These are phyloP conservation scores for Ceriagrion tenellum DNA, from an alignment of 2,888 invertebrate species.

Conservation along the genomic window DNA sequence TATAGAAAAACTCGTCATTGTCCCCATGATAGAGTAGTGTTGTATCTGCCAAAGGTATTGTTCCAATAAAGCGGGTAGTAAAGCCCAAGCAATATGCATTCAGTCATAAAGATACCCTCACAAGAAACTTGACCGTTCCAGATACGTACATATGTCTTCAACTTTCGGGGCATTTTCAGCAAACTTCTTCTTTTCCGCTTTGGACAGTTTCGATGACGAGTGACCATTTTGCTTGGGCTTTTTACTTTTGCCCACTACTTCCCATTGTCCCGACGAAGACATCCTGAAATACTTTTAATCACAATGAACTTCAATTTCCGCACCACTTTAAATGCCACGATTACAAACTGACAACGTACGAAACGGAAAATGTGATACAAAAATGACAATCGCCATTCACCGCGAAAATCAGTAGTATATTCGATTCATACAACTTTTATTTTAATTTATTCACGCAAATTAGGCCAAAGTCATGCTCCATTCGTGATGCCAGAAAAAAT, in stretches of 20 bases:
- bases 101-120: too few species aligned
- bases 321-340: constrained; percentile 53
- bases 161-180: constrained; percentile 85
- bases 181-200: constrained; percentile 82
- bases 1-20: too few species aligned
- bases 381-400: neutral
- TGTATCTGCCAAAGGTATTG: too few species aligned
- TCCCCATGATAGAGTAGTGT: too few species aligned
- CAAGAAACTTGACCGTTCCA: neutral
- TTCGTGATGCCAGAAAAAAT: too few species aligned
- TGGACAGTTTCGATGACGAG: constrained; percentile 79
- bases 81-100: too few species aligned
- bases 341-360: constrained; percentile 20
- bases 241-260: constrained; percentile 81
- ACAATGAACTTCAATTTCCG: neutral
- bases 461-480: too few species aligned
- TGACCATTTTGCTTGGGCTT: constrained; percentile 80
- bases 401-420: neutral
- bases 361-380: neutral
- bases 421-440: neutral
- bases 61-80: too few species aligned
- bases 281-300: constrained; percentile 23
- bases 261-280: constrained; percentile 73
- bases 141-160: constrained; percentile 87
- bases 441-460: neutral